These are phyloP conservation scores for Gryllus longicercus DNA, from an alignment of 2,888 invertebrate species.

Conservation along the genomic window DNA sequence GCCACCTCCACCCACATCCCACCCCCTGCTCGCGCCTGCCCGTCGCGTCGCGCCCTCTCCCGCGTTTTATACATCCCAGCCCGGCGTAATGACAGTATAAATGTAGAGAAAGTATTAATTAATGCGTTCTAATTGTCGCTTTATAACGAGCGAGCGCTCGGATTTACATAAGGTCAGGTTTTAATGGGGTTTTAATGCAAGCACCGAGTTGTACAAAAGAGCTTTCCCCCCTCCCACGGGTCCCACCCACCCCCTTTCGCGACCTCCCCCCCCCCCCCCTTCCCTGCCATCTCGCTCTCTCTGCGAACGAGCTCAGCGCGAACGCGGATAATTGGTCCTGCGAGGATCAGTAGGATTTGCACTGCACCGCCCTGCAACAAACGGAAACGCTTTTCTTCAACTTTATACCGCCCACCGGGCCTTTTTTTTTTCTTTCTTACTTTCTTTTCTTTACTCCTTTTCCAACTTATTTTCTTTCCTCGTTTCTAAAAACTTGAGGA, in stretches of 20 bases:
- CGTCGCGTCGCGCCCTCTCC: too few species aligned
- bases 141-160: not conserved
- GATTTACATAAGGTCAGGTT: slow-evolving; percentile 5
- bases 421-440: not conserved
- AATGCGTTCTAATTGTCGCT: slow-evolving; percentile 1
- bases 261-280: not conserved
- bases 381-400: not conserved
- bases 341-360: not conserved
- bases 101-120: not conserved
- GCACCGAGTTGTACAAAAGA: not conserved
- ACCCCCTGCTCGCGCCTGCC: too few species aligned
- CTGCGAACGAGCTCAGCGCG: too few species aligned
- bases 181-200: not conserved
- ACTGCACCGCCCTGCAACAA: slow-evolving; percentile 11
- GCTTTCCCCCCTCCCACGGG: not conserved
- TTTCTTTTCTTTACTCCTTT: not conserved
- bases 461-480: not conserved
- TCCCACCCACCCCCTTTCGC: not conserved
- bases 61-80: too few species aligned
- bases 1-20: too few species aligned
- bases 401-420: not conserved
- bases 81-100: not conserved
- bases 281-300: not conserved
- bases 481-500: not conserved
- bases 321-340: slow-evolving; percentile 11